phyloP scores from a whole-genome alignment of 2,888 invertebrate genomes.

The Nephrotoma flavescens region DNA sequence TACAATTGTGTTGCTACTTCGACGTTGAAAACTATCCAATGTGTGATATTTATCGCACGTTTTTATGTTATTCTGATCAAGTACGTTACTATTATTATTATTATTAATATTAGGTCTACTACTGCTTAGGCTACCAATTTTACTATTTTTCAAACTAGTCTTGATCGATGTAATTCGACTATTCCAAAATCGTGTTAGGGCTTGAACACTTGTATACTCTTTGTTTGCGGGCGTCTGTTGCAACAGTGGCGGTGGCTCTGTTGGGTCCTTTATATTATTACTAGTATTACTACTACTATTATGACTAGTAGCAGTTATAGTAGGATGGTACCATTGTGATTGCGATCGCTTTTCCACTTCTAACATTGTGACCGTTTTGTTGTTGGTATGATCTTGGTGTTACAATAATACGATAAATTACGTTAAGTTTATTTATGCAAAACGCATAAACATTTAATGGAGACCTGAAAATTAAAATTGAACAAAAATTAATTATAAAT shows the following conservation, averaged over 20 bases:
- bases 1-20: neutral
- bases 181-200: constrained; percentile 28
- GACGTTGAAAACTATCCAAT: neutral
- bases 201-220: constrained; percentile 28
- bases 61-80: neutral
- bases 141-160: neutral
- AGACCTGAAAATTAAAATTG: neutral
- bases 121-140: neutral
- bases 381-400: neutral
- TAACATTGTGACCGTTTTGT: neutral
- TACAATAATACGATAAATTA: neutral
- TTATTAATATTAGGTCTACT: constrained; percentile 4
- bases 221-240: neutral
- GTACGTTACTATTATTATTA: neutral
- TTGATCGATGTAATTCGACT: constrained; percentile 23
- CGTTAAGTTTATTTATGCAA: neutral
- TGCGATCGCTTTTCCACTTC: neutral
- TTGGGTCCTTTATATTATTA: neutral
- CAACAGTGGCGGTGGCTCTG: neutral
- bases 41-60: neutral
- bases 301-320: neutral
- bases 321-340: neutral
- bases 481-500: neutral
- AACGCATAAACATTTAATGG: neutral
- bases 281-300: neutral